Percentiles rank a stretch among this genome's conserved stretches.
Evolutionary conservation across 92 coral and sea anemone species (phyloP).

Genomic region (Epizoanthus illoricatus): DNA sequence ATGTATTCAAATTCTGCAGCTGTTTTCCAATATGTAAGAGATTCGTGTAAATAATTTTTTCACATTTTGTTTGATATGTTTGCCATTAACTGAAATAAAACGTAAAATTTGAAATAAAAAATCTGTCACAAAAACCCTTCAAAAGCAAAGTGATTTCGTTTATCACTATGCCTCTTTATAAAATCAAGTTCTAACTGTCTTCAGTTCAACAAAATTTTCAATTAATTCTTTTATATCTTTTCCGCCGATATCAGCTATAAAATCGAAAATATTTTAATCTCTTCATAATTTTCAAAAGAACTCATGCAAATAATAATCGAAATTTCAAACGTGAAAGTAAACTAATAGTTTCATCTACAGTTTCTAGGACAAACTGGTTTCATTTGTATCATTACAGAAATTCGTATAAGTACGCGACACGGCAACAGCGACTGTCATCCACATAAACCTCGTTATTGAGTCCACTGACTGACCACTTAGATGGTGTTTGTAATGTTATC

Average conservation of each 20-base stretch:
- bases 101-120: background rate
- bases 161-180: background rate
- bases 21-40: background rate
- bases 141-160: background rate
- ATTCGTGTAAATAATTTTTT: background rate
- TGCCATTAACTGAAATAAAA: background rate
- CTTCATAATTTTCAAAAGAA: no score
- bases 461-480: no score
- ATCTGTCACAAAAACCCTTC: background rate
- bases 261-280: background rate
- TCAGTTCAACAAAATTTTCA: background rate
- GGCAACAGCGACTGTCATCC: no score
- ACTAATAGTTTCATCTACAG: no score
- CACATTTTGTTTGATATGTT: background rate
- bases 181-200: background rate
- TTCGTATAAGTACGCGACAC: no score
- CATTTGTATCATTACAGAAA: no score
- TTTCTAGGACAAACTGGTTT: no score
- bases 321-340: no score
- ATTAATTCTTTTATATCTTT: background rate
- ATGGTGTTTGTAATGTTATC: no score
- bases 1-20: background rate
- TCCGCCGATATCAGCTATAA: conserved; percentile 2
- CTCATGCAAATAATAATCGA: no score
- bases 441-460: no score